Percentiles rank a stretch among this genome's conserved stretches.
These are phyloP conservation scores for Cinara cedri DNA, from an alignment of 2,888 invertebrate genomes.

Conservation along the genomic window DNA sequence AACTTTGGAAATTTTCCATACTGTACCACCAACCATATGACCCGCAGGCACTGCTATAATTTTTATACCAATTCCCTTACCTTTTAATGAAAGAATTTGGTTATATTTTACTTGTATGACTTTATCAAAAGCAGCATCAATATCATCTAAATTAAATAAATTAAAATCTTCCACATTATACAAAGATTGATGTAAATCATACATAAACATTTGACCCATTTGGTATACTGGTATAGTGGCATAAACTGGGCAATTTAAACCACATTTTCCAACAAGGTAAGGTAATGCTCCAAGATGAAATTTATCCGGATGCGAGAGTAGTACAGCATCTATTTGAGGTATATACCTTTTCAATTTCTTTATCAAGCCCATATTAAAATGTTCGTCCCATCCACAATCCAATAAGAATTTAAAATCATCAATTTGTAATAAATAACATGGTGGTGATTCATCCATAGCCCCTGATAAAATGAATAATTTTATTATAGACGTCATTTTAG, in stretches of 20 bases:
- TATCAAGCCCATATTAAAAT: constrained; percentile 87
- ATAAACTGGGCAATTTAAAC: constrained; percentile 94
- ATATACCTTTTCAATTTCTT: constrained; percentile 92
- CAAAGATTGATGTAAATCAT: constrained; percentile 90
- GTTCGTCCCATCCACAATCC: constrained; percentile 99
- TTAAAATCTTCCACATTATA: constrained; percentile 93
- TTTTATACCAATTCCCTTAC: constrained; percentile 95
- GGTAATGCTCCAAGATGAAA: constrained; percentile 95
- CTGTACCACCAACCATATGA: constrained; percentile 97
- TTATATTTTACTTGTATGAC: constrained; percentile 96
- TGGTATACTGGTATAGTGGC: constrained; percentile 98
- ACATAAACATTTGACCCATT: constrained; percentile 99
- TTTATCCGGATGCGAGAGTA: constrained; percentile 93
- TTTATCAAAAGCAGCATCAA: constrained; percentile 96
- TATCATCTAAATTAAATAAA: constrained; percentile 93
- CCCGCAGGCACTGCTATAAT: constrained; percentile 95
- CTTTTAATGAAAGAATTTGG: constrained; percentile 91
- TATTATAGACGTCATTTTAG: constrained; percentile 94
- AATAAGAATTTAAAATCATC: constrained; percentile 94
- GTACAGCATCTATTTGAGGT: constrained; percentile 91
- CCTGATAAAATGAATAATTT: constrained; percentile 95
- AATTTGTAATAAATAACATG: constrained; percentile 95
- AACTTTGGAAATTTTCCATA: constrained; percentile 98
- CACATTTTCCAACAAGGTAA: constrained; percentile 92
- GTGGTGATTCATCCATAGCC: constrained; percentile 93